These are phyloP conservation scores for Enteromius trimaculatus DNA, from an alignment of 2,797 vertebrate species.

Conservation along the genomic window DNA sequence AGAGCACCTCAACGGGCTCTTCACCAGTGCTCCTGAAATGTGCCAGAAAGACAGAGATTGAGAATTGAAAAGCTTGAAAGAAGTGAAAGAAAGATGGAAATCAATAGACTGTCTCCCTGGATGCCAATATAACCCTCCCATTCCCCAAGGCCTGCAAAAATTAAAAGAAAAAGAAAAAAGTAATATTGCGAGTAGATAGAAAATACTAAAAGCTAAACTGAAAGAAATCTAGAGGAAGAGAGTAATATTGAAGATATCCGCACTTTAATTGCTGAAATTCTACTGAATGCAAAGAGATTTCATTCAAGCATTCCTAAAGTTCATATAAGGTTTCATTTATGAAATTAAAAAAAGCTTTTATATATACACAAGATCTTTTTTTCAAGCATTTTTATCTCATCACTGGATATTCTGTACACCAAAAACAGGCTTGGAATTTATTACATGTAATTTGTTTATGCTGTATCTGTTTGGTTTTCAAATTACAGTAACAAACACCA, in stretches of 20 bases:
- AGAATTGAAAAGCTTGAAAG: constrained; percentile 44
- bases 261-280: background rate
- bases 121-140: constrained; percentile 16
- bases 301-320: background rate
- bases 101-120: constrained; percentile 35
- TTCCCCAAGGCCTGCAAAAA: constrained; percentile 10
- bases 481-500: background rate
- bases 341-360: background rate
- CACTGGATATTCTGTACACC: background rate
- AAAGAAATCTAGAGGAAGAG: background rate
- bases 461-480: background rate
- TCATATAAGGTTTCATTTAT: background rate
- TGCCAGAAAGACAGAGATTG: constrained; percentile 1
- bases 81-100: constrained; percentile 32
- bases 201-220: constrained; percentile 18
- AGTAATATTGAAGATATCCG: background rate
- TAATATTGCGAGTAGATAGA: background rate
- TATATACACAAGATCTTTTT: background rate
- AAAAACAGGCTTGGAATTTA: background rate
- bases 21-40: constrained; percentile 32
- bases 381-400: background rate
- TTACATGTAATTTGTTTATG: background rate
- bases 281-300: background rate
- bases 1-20: constrained; percentile 30
- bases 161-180: background rate